Evolutionary conservation across 2,113 vertebrate genomes (phyloP), one percentile per base, ranked within the genome.

Genomic region (Nothobranchius furzeri): DNA sequence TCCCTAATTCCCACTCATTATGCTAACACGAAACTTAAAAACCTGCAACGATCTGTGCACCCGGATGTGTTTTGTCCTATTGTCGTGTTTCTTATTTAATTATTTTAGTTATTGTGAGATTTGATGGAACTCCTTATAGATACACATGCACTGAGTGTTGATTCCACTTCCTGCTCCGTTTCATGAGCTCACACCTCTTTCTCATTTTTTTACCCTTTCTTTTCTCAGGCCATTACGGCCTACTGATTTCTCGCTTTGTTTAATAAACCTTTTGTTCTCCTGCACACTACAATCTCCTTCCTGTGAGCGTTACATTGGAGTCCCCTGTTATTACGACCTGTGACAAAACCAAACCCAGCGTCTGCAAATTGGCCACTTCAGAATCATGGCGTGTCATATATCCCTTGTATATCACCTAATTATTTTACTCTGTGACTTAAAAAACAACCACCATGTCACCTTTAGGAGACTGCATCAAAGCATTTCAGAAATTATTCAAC

Each of bases 351-450:
- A 63, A 69, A 63, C 68, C 24, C n/a, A 0, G 1, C 17, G 50
- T n/a, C 24, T 40, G 25, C 59, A 56, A 47, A 68, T 53, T 61
- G 47, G n/a, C 42, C 36, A 47, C 50, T 68, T 24, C 49, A 24
- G 42, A 42, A 52, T 64, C 49, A 37, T 10, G 10, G 15, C 17
- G 15, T 51, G 20, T 61, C 36, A 30, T 53, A 17, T 35, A 20
- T 70, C 9, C 1, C 30, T 40, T 67, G 12, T 30, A 47, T 67
- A 12, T 14, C 36, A 30, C 9, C 35, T 52, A 76, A 52, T n/a
- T 50, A 6, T 24, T 43, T 12, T 48, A 24, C 14, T 57, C 8
- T n/a, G 59, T 20, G 43, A 55, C 11, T 20, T 42, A 2, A 49
- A 20, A 50, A 50, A 62, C 7, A 64, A 45, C 45, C 49, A 30